Evolutionary conservation across 2,888 invertebrate species (phyloP).

Genomic region (Opisthograptis luteolata): DNA sequence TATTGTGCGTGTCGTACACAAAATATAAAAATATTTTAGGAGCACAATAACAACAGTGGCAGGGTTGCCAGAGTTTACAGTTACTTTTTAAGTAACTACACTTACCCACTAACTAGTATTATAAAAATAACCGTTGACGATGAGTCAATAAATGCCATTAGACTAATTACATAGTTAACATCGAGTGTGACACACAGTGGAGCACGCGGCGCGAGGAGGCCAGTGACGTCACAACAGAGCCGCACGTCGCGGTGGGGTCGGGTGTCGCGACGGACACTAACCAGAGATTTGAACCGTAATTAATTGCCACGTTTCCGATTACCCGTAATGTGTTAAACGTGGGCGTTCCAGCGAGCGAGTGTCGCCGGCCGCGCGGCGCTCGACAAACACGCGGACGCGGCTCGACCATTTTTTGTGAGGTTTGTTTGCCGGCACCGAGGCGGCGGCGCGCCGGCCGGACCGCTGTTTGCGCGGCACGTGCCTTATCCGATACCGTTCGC

Average conservation of each 20-base stretch:
- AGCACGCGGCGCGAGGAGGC: too few relatives aligned
- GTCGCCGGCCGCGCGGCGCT: not conserved
- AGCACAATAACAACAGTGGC: too few relatives aligned
- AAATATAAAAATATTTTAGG: too few relatives aligned
- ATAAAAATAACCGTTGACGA: too few relatives aligned
- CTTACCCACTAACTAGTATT: too few relatives aligned
- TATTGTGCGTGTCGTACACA: too few relatives aligned
- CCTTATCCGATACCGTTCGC: slow-evolving; percentile 74
- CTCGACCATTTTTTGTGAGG: slow-evolving; percentile 17
- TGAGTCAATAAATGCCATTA: too few relatives aligned
- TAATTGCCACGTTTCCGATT: slow-evolving; percentile 33
- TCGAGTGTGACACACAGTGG: too few relatives aligned
- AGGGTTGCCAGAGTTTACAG: too few relatives aligned
- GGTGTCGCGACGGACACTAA: slow-evolving; percentile 2
- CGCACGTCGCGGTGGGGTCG: not conserved
- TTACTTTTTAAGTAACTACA: too few relatives aligned
- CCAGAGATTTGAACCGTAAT: slow-evolving; percentile 28
- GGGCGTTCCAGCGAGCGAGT: slow-evolving; percentile 9
- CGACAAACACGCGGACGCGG: slow-evolving; percentile 3
- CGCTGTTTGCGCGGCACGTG: slow-evolving; percentile 69
- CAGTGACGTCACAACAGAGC: too few relatives aligned
- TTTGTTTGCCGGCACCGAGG: slow-evolving; percentile 35
- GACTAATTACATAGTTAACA: too few relatives aligned
- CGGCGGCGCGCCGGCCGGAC: slow-evolving; percentile 33
- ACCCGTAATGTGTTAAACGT: slow-evolving; percentile 34